Evolutionary conservation across 2,888 invertebrate genomes (phyloP).

Genomic region (Elgonia sp.): DNA sequence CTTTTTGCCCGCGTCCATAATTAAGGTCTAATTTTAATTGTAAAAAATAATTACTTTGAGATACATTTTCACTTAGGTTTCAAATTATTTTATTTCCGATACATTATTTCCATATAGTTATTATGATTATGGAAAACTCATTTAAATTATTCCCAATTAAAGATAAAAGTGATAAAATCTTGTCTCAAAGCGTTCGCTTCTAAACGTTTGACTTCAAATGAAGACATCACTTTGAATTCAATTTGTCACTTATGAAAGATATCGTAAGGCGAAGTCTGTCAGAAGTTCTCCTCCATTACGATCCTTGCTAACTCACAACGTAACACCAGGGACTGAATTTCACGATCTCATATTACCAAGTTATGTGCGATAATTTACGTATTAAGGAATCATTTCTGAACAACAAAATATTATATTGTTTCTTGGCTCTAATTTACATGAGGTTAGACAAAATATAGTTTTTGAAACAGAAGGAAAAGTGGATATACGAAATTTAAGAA

Average conservation of each 20-base stretch:
- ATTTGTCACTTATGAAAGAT: conserved; percentile 50
- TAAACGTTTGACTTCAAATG: conserved; percentile 15
- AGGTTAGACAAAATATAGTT: neutral
- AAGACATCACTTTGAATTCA: conserved; percentile 26
- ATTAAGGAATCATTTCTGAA: neutral
- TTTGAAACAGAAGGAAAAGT: neutral
- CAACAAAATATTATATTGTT: neutral
- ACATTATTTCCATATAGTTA: neutral
- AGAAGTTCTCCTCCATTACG: conserved; percentile 26
- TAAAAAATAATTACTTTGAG: neutral
- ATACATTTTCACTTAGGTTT: neutral
- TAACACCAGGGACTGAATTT: conserved; percentile 13
- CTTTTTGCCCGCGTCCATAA: neutral
- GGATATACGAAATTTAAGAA: neutral
- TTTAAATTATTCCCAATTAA: neutral
- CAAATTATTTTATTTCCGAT: neutral
- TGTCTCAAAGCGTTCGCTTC: conserved; percentile 2
- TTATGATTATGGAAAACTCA: neutral
- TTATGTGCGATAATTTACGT: conserved; percentile 7
- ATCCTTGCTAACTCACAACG: conserved; percentile 1
- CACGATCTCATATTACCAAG: conserved; percentile 33
- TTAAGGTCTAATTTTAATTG: neutral
- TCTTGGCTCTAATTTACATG: neutral
- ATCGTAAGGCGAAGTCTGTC: conserved; percentile 21
- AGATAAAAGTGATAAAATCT: conserved; percentile 6